Evolutionary conservation across 1,140 invertebrate genomes (phyloP).

Genomic region (Ceratosolen solmsi): DNA sequence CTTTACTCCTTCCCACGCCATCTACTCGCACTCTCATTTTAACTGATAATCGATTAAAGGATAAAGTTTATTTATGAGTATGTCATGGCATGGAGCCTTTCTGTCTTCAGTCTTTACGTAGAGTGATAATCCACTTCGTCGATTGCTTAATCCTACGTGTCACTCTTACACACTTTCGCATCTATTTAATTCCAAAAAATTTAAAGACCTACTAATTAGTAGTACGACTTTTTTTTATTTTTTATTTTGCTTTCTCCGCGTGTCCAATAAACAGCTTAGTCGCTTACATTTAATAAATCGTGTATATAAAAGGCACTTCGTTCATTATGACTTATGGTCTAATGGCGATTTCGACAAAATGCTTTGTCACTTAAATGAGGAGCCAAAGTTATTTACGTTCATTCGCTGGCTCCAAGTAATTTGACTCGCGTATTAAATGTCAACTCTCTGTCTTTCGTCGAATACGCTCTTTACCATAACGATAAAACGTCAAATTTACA

Average conservation of each 20-base stretch:
- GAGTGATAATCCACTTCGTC: conserved; percentile 11
- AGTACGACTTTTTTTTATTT: background rate
- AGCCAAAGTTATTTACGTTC: background rate
- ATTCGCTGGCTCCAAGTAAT: background rate
- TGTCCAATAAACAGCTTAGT: background rate
- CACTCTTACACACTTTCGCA: background rate
- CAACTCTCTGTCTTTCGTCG: background rate
- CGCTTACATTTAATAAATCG: conserved; percentile 3
- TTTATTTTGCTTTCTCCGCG: background rate
- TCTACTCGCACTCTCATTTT: background rate
- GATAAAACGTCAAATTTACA: conserved; percentile 28
- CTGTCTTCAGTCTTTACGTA: conserved; percentile 54
- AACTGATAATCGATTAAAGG: background rate
- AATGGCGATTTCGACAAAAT: conserved; percentile 19
- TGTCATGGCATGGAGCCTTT: conserved; percentile 55
- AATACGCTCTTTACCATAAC: background rate
- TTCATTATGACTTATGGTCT: conserved; percentile 17
- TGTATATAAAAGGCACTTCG: background rate
- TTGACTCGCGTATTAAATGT: background rate
- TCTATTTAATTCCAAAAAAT: conserved; percentile 11
- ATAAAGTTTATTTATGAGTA: conserved; percentile 14
- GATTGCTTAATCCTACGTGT: background rate
- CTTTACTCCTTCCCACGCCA: too few species aligned
- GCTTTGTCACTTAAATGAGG: background rate
- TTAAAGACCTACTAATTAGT: background rate